Evolutionary conservation across 1,140 invertebrate genomes (phyloP).

Genomic region (Mizuhopecten yessoensis): DNA sequence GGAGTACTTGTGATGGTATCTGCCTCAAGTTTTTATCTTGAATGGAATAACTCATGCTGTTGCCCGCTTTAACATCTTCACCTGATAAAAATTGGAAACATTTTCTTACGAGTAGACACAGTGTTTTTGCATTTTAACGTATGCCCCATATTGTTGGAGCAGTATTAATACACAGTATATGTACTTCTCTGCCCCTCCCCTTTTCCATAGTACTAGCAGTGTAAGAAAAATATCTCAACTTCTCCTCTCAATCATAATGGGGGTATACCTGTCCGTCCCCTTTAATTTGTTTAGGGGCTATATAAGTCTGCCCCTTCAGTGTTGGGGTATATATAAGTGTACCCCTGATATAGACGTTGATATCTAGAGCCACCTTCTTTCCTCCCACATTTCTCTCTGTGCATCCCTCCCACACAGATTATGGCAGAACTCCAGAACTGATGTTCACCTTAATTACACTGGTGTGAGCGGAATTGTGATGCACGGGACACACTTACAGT

Average conservation of each 20-base stretch:
- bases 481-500: background rate
- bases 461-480: background rate
- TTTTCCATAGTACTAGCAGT: too few species aligned
- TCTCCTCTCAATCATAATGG: background rate
- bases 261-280: background rate
- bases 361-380: background rate
- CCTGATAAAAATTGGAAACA: conserved; percentile 11
- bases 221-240: background rate
- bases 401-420: background rate
- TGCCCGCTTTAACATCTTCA: conserved; percentile 26
- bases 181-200: too few species aligned
- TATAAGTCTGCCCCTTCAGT: background rate
- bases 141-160: background rate
- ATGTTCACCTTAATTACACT: conserved; percentile 13
- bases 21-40: background rate
- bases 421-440: background rate
- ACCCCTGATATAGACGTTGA: background rate
- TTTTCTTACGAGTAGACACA: conserved; percentile 25
- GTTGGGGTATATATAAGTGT: background rate
- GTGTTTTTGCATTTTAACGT: background rate
- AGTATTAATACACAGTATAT: background rate
- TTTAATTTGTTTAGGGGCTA: background rate
- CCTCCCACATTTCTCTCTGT: background rate
- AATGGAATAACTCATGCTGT: conserved; percentile 26
- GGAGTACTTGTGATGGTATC: background rate